phyloP scores from a whole-genome alignment of 2,797 vertebrate species.

The Synanceia verrucosa region DNA sequence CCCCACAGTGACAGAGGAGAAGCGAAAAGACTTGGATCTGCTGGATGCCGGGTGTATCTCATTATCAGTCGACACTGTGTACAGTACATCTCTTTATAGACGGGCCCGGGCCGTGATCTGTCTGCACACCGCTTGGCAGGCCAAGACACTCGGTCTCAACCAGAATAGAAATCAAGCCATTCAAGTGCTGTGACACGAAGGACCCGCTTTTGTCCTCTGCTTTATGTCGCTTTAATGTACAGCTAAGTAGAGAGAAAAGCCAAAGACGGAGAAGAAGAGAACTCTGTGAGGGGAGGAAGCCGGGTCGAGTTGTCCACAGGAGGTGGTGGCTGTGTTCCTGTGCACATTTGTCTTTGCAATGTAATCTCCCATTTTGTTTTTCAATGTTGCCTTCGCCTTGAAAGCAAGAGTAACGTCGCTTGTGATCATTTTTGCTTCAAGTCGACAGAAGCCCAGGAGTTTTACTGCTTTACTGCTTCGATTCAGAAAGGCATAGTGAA shows the following conservation, averaged over 20 bases:
- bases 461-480: conserved; percentile 29
- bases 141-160: conserved; percentile 38
- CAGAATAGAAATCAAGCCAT: conserved; percentile 64
- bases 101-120: conserved; percentile 34
- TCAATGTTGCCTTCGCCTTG: neutral
- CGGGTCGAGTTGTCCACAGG: neutral
- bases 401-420: conserved; percentile 36
- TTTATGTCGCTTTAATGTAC: conserved; percentile 68
- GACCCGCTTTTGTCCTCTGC: conserved; percentile 57
- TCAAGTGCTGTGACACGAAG: conserved; percentile 49
- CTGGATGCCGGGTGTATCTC: conserved; percentile 50
- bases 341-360: conserved; percentile 9
- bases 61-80: conserved; percentile 62
- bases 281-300: conserved; percentile 30
- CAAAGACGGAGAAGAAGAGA: conserved; percentile 16
- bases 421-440: neutral
- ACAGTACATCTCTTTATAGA: conserved; percentile 65
- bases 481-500: conserved; percentile 12
- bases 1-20: conserved; percentile 48
- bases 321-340: conserved; percentile 28
- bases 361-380: conserved; percentile 14
- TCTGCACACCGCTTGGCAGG: conserved; percentile 59
- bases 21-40: conserved; percentile 49
- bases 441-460: conserved; percentile 16
- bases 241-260: conserved; percentile 38